Evolutionary conservation across 2,797 vertebrate species (phyloP), one percentile per base, ranked within the genome.

Genomic region (Melanotaenia nigrans): DNA sequence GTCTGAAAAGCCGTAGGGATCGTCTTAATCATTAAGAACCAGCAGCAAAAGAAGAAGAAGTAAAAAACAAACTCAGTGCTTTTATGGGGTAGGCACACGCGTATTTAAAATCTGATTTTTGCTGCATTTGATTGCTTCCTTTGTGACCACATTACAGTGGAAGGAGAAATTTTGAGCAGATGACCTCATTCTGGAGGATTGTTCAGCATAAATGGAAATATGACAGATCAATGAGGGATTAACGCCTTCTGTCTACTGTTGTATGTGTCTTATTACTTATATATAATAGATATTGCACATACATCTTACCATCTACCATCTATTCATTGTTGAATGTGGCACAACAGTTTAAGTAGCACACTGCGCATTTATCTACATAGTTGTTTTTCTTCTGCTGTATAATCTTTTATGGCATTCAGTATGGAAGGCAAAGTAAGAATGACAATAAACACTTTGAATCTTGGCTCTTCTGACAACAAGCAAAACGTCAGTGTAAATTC

Each of bases 11-110:
- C 92, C 90, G 54, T 25, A 1, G 88, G 92, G 82, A 77, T 78
- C 73, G 75, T 90, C 89, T 79, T 91, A 85, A 90, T 90, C 90
- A 92, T 87, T 80, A 89, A 61, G 81, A 83, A 82, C 72, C 62
- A 77, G 78, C 67, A 81, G 73, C 59, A 32, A 30, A 38, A 65
- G 47, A 42, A 62, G 13, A 30, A 40, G 12, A 13, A 66, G 54
- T 68, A 30, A 42, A 66, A 77, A 69, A 76, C n/a, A 49, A 11
- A 18, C 42, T 82, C 66, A 75, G 13, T 63, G 58, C 68, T 81
- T 69, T 64, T 35, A 60, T 64, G 59, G 61, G 84, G 73, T 5
- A 32, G 62, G 63, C 45, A 63, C 54, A 20, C 55, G 65, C 76
- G 59, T 78, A 77, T 85, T 84, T 82, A 61, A 78, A 82, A 85